Evolutionary conservation across 2,888 invertebrate genomes (phyloP), one percentile per base, ranked within the genome.

Genomic region (Chironomus riparius): DNA sequence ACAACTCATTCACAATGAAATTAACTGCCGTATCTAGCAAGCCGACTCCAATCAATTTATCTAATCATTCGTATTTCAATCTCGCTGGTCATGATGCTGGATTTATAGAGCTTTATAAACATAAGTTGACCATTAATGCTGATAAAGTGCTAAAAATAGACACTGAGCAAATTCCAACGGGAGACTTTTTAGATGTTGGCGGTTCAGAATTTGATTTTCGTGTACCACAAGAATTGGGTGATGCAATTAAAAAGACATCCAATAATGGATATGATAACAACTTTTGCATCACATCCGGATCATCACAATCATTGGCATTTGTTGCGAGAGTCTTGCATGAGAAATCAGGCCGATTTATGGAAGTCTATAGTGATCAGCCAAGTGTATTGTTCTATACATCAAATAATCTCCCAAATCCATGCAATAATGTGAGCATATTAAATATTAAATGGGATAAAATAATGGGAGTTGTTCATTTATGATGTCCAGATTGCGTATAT

Each of bases 351-450:
- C 87, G 95, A 77, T 88, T 87, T 72, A 81, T 97, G 76, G 93
- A 94, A 82, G 88, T 95, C 0, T 90, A 89, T 79, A 92, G 94
- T 77, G 92, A 95, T 82, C 94, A 95, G 82, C 95, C 95, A 0
- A 96, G 95, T 0, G 87, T 97, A 76, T 96, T 97, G 82, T 91
- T 97, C 80, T 97, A 97, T 82, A 95, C 95, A 0, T 88, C 90
- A 0, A 94, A 94, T 81, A 86, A 84, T 77, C 84, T 94, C 48
- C 93, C 94, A 0, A 88, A 90, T 79, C 85, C 85, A 0, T 68
- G 68, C 22, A 56, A 47, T 6, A 73, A 75, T 75, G 75, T 75
- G 21, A 65, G 65, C 24, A 38, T 38, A 38, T 38, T 38, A 38
- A 38, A 38, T 38, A 28, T 28, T 28, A 10, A 38, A 38, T 38